phyloP scores from a whole-genome alignment of 92 coral and sea anemone species.

The Bergia puertoricense region DNA sequence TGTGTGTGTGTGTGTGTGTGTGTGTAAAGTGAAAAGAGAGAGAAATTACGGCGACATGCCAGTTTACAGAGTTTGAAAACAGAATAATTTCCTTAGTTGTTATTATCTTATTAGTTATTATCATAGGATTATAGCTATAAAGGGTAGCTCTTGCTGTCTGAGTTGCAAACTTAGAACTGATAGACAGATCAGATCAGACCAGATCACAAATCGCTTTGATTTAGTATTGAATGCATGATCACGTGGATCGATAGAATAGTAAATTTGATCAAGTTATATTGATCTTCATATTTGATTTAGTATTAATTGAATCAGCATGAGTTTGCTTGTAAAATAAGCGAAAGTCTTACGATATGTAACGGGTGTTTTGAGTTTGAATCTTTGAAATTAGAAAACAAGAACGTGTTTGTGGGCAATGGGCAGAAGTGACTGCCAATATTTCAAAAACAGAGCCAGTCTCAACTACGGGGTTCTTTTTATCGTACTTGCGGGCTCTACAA shows the following conservation, averaged over 20 bases:
- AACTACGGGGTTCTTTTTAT: too few relatives aligned
- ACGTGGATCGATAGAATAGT: slow-evolving; percentile 1
- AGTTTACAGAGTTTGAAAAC: too few relatives aligned
- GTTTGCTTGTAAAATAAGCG: slow-evolving; percentile 5
- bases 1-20: too few relatives aligned
- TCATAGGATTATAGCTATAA: not conserved
- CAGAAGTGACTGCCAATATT: too few relatives aligned
- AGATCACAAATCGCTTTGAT: not conserved
- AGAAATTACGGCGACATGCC: too few relatives aligned
- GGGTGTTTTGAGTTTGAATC: not conserved
- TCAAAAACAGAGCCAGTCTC: not conserved
- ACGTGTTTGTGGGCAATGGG: too few relatives aligned
- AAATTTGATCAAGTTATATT: slow-evolving; percentile 3
- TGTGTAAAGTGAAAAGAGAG: too few relatives aligned
- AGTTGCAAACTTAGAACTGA: not conserved
- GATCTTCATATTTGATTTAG: slow-evolving; percentile 25
- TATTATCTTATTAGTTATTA: not conserved
- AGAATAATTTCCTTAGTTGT: too few relatives aligned
- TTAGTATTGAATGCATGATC: slow-evolving; percentile 7
- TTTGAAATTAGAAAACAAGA: not conserved
- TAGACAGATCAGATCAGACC: too few relatives aligned
- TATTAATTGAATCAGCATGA: not conserved
- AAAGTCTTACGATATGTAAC: not conserved
- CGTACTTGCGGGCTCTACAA: too few relatives aligned
- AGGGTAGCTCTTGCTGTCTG: not conserved